Evolutionary conservation across 35 echinoderm and acorn worm genomes (phyloP).

Genomic region (Stichopus chloronotus): DNA sequence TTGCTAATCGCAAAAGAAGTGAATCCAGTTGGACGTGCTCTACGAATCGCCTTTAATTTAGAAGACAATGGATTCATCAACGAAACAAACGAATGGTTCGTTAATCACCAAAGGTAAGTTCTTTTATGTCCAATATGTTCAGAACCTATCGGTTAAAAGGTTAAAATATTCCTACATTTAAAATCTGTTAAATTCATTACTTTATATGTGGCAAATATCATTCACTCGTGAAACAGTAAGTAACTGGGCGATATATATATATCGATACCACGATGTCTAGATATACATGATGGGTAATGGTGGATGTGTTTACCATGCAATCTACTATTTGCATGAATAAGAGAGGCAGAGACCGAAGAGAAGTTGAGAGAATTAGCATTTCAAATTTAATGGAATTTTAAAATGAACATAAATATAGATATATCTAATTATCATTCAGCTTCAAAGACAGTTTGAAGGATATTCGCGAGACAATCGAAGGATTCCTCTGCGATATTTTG

Average conservation of each 20-base stretch:
- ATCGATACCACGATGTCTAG: no score
- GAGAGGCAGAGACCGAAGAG: no score
- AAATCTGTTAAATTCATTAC: neutral
- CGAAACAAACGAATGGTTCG: slow-evolving; percentile 34
- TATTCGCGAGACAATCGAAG: slow-evolving; percentile 6
- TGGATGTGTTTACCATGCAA: no score
- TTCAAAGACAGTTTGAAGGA: slow-evolving; percentile 6
- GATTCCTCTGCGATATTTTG: slow-evolving; percentile 23
- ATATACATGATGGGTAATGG: no score
- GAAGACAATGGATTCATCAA: slow-evolving; percentile 35
- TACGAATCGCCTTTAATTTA: slow-evolving; percentile 16
- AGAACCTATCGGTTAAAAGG: neutral
- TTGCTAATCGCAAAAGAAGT: slow-evolving; percentile 23
- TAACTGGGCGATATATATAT: neutral
- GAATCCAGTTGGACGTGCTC: slow-evolving; percentile 36
- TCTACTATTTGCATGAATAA: no score
- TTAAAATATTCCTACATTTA: neutral
- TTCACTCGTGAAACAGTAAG: neutral
- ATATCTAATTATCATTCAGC: neutral
- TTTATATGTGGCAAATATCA: neutral
- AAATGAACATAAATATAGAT: no score
- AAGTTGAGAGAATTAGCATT: no score
- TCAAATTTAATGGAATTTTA: no score
- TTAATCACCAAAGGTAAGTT: slow-evolving; percentile 17
- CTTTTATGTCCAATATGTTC: neutral